Evolutionary conservation across 2,888 invertebrate genomes (phyloP), one percentile per base, ranked within the genome.

Genomic region (Caenorhabditis afra): DNA sequence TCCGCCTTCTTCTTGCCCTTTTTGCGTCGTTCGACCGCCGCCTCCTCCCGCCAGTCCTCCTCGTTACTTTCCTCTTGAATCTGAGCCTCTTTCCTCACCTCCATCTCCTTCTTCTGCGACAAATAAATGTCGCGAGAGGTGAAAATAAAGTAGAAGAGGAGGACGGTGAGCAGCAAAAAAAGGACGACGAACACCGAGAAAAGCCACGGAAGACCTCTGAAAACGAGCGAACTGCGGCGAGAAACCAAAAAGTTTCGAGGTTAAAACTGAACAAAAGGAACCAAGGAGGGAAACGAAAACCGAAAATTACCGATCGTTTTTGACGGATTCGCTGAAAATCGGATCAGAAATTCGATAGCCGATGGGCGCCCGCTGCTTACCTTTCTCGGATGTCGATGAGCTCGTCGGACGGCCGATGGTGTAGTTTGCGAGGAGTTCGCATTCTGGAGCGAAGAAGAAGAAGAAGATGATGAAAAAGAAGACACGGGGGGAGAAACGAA

Each of bases 181-280:
- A 83, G 49, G 5, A 83, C 58, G 12, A 83, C 59, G 37, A 81
- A 77, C 8, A 81, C 83, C 4, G 81, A 68, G 16, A 78, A 68
- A 16, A 83, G 68, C 83, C 83, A 83, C n/a, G 81, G 81, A 20
- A 79, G 74, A 16, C 83, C 83, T 55, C 81, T 82, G 70, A 47
- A 78, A 29, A 29, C 7, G 4, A 29, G 7, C 11, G 45, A 49
- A 66, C 14, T 50, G 16, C 3, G 10, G 16, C 16, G 52, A 29
- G 52, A 52, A 23, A 29, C 1, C 35, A 29, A 49, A 18, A 29
- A 5, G 47, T 47, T 47, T 12, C 1, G 14, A 18, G 18, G 29
- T 52, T 29, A n/a, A 37, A 49, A 23, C 57, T 37, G 35, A 66
- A 35, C n/a, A 61, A 41, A 29, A 29, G 18, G 39, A 53, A 52